Evolutionary conservation across 2,797 vertebrate species (phyloP), one percentile per base, ranked within the genome.

Genomic region (Lateolabrax maculatus): DNA sequence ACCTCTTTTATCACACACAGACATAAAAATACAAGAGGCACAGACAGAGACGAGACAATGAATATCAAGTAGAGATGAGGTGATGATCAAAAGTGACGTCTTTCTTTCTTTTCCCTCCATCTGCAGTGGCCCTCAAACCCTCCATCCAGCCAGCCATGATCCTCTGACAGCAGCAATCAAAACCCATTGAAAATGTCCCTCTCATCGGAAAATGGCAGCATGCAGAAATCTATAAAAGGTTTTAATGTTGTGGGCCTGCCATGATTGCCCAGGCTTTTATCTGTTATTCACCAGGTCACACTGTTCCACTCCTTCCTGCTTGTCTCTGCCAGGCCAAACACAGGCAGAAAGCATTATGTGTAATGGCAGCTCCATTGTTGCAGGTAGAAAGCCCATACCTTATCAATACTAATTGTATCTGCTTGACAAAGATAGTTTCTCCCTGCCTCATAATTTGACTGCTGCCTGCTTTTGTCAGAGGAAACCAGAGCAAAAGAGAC

Each of bases 391-490:
- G 85, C 58, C 63, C 77, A 81, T 89, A 90, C 92, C 87, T 91
- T 93, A 94, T 94, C 91, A 88, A 92, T 92, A 87, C 71, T 92
- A 94, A 95, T 92, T 93, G 91, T 84, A 88, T 88, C 84, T 86
- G 86, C 65, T 87, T 91, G 88, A 92, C 87, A 85, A 83, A 84
- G 83, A 91, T 87, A 86, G 79, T 89, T 86, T 87, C 52, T 69
- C 52, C 46, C 72, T 81, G n/a, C 55, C 9, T 83, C 80, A 83
- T 84, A 86, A 90, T 89, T 89, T 89, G 29, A 43, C 67, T 37
- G 43, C 70, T 75, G 46, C 71, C 44, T 64, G 67, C 23, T 84
- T 84, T 71, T 80, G 64, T 56, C 52, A 72, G 27, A 61, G 61
- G 27, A 68, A 71, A 66, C 29, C 0, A 44, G 46, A 52, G 21